Percentiles rank a stretch among this genome's conserved stretches.
Evolutionary conservation across 2,888 invertebrate species (phyloP).

Genomic region (Dendrolimus pini): DNA sequence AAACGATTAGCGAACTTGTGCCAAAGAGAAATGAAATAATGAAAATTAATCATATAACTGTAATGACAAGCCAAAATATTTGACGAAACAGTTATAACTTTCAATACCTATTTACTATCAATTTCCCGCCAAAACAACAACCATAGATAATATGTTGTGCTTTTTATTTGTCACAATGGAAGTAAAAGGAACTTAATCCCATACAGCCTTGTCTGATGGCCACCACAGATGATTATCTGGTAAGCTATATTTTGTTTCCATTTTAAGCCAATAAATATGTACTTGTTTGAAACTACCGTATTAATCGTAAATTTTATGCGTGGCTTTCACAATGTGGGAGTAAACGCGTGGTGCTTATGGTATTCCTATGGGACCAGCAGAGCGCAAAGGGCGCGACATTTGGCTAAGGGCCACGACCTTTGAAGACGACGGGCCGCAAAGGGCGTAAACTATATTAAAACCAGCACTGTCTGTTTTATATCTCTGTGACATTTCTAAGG

Average conservation of each 20-base stretch:
- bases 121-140: too few relatives aligned
- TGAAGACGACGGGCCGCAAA: conserved; percentile 45
- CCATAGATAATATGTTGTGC: too few relatives aligned
- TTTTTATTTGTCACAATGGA: too few relatives aligned
- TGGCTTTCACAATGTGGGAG: background rate
- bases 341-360: conserved; percentile 26
- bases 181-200: too few relatives aligned
- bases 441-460: conserved; percentile 44
- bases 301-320: background rate
- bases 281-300: background rate
- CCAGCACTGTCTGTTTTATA: background rate
- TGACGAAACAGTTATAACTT: too few relatives aligned
- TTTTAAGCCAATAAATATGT: background rate
- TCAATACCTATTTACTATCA: too few relatives aligned
- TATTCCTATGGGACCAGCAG: conserved; percentile 28
- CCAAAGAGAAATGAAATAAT: too few relatives aligned
- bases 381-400: conserved; percentile 63
- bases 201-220: too few relatives aligned
- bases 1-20: too few relatives aligned
- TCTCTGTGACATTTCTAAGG: background rate
- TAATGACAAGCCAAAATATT: too few relatives aligned
- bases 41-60: too few relatives aligned
- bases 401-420: conserved; percentile 55
- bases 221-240: too few relatives aligned
- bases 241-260: conserved; percentile 5